Percentiles rank a stretch among this genome's conserved stretches.
Evolutionary conservation across 2,797 vertebrate species (phyloP).

Genomic region (Lagodon rhomboides): DNA sequence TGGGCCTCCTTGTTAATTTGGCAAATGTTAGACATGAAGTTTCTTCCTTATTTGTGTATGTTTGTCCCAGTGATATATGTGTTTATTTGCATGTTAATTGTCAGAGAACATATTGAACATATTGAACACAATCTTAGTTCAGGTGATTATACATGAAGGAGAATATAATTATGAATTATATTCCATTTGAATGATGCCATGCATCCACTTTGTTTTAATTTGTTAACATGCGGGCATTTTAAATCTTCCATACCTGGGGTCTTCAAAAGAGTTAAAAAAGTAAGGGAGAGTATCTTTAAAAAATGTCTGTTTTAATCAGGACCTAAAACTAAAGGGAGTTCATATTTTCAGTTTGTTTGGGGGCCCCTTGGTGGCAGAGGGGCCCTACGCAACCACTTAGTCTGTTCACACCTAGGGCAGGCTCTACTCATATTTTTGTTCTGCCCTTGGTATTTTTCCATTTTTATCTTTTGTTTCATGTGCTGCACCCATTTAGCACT

Average conservation of each 20-base stretch:
- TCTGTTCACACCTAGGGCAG: conserved; percentile 13
- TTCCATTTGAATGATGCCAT: too few species aligned
- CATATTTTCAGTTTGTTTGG: conserved; percentile 7
- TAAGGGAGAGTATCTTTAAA: conserved; percentile 7
- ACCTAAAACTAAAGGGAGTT: conserved; percentile 1
- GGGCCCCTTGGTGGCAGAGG: conserved; percentile 31
- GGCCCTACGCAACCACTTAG: conserved; percentile 18
- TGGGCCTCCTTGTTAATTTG: too few species aligned
- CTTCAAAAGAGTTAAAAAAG: background rate
- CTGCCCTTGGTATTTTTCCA: conserved; percentile 47
- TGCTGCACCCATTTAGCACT: conserved; percentile 42
- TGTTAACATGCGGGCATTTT: background rate
- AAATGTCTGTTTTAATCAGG: conserved; percentile 7
- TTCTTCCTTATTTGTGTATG: too few species aligned
- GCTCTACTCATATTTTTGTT: conserved; percentile 45
- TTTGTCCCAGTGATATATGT: too few species aligned
- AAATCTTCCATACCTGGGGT: background rate
- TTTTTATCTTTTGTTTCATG: conserved; percentile 59
- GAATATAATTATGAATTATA: too few species aligned
- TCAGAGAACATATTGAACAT: too few species aligned
- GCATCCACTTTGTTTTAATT: background rate
- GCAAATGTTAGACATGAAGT: too few species aligned
- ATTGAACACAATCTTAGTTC: too few species aligned
- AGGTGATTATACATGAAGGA: too few species aligned
- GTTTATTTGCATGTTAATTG: too few species aligned